phyloP scores from a whole-genome alignment of 2,113 vertebrate species.

The Albula goreensis region DNA sequence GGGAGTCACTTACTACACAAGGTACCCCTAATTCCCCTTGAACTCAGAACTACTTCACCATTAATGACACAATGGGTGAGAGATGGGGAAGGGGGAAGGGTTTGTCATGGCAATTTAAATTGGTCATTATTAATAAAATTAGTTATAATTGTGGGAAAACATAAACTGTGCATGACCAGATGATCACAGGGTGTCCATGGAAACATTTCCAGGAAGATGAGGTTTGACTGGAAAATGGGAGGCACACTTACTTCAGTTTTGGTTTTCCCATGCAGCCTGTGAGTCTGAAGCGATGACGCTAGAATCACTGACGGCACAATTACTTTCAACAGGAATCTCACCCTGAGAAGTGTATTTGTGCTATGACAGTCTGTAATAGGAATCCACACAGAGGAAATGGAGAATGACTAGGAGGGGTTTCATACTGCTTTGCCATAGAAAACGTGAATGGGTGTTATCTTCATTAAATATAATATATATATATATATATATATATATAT shows the following conservation, averaged over 20 bases:
- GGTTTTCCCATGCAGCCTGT: slow-evolving; percentile 10
- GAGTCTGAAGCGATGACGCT: background rate
- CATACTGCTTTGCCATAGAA: background rate
- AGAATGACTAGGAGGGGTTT: background rate
- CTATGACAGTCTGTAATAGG: background rate
- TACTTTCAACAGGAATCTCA: background rate
- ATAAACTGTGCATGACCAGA: slow-evolving; percentile 43
- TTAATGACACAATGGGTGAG: slow-evolving; percentile 21
- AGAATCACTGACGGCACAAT: background rate
- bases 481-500: no score
- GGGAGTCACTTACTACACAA: slow-evolving; percentile 38
- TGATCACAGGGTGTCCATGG: slow-evolving; percentile 36
- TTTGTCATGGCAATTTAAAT: slow-evolving; percentile 41
- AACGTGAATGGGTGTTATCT: background rate
- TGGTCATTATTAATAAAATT: slow-evolving; percentile 47
- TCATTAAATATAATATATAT: no score
- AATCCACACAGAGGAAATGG: background rate
- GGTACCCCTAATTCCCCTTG: slow-evolving; percentile 39
- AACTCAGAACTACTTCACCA: slow-evolving; percentile 36
- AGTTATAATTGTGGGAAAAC: slow-evolving; percentile 50
- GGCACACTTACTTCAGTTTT: slow-evolving; percentile 29
- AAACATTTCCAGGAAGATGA: slow-evolving; percentile 40
- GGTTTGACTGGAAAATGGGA: slow-evolving; percentile 37
- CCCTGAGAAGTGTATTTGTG: background rate
- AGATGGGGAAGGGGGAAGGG: background rate